Conservation (phyloP, 2,888 invertebrate species). For the Coelinius sp. region DNA sequence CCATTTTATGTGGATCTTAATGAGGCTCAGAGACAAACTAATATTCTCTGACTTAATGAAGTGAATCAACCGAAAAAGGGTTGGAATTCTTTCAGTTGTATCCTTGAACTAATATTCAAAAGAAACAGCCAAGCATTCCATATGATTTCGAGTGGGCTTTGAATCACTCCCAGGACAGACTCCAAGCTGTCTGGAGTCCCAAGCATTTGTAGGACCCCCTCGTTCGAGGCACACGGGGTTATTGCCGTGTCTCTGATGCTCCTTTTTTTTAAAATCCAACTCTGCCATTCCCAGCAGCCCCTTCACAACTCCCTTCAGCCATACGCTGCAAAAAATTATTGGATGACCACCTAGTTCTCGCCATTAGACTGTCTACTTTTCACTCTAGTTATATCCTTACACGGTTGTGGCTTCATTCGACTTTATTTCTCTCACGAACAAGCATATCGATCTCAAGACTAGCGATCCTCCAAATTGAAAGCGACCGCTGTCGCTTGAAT, state of each 20-base stretch:
- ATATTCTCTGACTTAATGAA: not conserved
- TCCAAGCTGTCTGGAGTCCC: conserved; percentile 68
- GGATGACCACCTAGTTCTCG: conserved; percentile 58
- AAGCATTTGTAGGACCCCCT: conserved; percentile 5
- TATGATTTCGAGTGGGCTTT: conserved; percentile 29
- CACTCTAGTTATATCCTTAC: conserved; percentile 53
- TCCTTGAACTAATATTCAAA: not conserved
- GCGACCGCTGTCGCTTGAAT: conserved; percentile 24
- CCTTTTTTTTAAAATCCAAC: not conserved
- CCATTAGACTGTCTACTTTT: conserved; percentile 44
- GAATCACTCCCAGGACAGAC: conserved; percentile 51
- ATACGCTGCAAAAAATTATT: conserved; percentile 51
- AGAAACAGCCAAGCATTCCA: not conserved
- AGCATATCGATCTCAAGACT: not conserved
- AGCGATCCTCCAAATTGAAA: conserved; percentile 38
- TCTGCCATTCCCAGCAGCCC: conserved; percentile 4
- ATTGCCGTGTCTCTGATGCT: conserved; percentile 39
- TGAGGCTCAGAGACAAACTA: no score
- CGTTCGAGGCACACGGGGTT: conserved; percentile 37
- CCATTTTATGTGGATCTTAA: not conserved
- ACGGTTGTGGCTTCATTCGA: conserved; percentile 20
- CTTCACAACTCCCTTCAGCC: not conserved
- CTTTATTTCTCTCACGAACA: conserved; percentile 35
- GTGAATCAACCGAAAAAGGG: not conserved
- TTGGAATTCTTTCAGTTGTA: not conserved